Evolutionary conservation across 2,797 vertebrate species (phyloP), one percentile per base, ranked within the genome.

Genomic region (Sphaeramia orbicularis): DNA sequence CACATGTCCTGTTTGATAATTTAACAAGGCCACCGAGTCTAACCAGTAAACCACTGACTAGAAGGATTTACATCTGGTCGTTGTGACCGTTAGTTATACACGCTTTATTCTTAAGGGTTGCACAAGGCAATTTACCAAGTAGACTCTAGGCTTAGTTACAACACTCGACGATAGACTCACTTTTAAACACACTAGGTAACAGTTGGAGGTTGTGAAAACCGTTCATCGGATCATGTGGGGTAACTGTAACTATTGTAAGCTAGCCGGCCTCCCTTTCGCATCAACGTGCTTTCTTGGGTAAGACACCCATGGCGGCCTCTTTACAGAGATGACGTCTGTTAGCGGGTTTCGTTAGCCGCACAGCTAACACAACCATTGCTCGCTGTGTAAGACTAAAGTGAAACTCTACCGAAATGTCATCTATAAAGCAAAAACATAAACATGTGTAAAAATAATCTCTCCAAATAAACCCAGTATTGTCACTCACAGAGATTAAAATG

Each of bases 271-370:
- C 44, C 57, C 35, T 62, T 71, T 55, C 36, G 51, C 18, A 72
- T 67, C 81, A 90, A 78, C 80, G 71, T 86, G 84, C 72, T 79
- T 61, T 87, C 81, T 74, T 56, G 63, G 69, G 63, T 65, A 67
- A 88, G 78, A 64, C 70, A 83, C 54, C 76, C 85, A 86, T 84
- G 68, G 85, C 81, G 90, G 89, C 91, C 89, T 88, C 76, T 74
- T 57, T 47, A 56, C 55, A 81, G 42, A 85, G 45, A 91, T 91
- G 87, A 92, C 89, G 91, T 90, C 84, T 88, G 24, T 85, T 87
- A 87, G 71, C 74, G n/a, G 49, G 24, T 60, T 48, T 57, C 44
- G 14, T 63, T 77, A 79, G 83, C 84, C 56, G 36, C 47, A 44
- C 10, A 9, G 71, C 75, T 76, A 80, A 35, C 64, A 36, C 15